phyloP scores from a whole-genome alignment of 2,113 vertebrate species.

The Malaclemys terrapin region DNA sequence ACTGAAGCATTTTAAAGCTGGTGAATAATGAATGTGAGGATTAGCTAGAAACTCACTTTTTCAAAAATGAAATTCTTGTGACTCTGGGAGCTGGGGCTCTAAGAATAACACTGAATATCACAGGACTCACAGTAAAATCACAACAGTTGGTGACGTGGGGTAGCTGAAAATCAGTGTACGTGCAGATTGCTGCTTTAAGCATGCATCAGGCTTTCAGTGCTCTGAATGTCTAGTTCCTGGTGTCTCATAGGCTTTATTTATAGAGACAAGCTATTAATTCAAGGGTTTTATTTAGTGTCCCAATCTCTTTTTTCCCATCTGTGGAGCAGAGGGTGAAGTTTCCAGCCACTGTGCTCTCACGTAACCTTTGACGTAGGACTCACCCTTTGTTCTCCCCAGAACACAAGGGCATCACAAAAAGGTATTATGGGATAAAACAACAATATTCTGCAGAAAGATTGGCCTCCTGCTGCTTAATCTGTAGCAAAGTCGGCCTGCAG shows the following conservation, averaged over 20 bases:
- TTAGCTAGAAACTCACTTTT: not conserved
- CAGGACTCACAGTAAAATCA: not conserved
- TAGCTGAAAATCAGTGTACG: not conserved
- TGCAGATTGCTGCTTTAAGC: not conserved
- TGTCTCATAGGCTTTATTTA: conserved; percentile 20
- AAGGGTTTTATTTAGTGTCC: not conserved
- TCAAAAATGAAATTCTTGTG: not conserved
- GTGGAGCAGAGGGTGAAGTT: not conserved
- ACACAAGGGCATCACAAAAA: conserved; percentile 43
- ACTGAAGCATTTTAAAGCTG: not conserved
- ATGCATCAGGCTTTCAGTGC: not conserved
- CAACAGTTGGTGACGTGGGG: not conserved
- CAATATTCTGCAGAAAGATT: not conserved
- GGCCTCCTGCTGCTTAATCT: conserved; percentile 13
- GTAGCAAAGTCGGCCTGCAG: not conserved
- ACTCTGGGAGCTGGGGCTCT: not conserved
- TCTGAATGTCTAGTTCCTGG: not conserved
- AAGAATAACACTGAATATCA: not conserved
- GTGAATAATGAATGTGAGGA: not conserved
- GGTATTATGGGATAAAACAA: conserved; percentile 53
- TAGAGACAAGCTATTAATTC: not conserved
- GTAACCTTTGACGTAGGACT: conserved; percentile 43
- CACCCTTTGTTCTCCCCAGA: conserved; percentile 45
- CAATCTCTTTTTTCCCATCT: not conserved
- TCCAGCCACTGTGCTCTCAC: not conserved